Evolutionary conservation across 2,797 vertebrate species (phyloP).

Genomic region (Rhabdomys pumilio): DNA sequence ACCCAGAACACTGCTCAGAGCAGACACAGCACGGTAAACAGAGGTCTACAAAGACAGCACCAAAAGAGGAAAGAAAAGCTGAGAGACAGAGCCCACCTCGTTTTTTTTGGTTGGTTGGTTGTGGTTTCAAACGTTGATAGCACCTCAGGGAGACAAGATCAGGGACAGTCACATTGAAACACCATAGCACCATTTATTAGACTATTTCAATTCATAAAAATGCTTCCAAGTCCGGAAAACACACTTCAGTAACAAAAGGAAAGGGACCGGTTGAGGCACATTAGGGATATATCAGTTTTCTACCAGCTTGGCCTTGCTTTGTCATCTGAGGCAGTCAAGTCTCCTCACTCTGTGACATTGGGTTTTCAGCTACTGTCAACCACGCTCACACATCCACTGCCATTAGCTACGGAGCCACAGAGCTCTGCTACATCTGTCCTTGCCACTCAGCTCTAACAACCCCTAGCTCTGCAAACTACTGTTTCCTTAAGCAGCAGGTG

Average conservation of each 20-base stretch:
- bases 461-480: conserved; percentile 53
- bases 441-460: neutral
- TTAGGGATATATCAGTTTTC: conserved; percentile 82
- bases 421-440: conserved; percentile 15
- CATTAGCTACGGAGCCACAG: neutral
- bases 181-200: conserved; percentile 90
- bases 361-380: conserved; percentile 27
- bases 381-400: conserved; percentile 44
- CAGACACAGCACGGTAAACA: conserved; percentile 74
- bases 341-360: conserved; percentile 15
- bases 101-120: conserved; percentile 85
- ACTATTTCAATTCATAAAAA: conserved; percentile 89
- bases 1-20: conserved; percentile 67
- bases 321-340: conserved; percentile 45
- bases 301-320: conserved; percentile 81
- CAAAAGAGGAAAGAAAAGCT: conserved; percentile 71
- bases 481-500: conserved; percentile 60
- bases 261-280: conserved; percentile 87
- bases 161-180: conserved; percentile 89
- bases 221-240: conserved; percentile 88
- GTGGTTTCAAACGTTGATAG: conserved; percentile 88
- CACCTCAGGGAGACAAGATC: conserved; percentile 90
- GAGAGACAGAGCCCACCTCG: conserved; percentile 82
- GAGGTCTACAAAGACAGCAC: conserved; percentile 81
- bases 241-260: conserved; percentile 87